Conservation (phyloP, 2,888 invertebrate species). For the Drosophila fungiperda region DNA sequence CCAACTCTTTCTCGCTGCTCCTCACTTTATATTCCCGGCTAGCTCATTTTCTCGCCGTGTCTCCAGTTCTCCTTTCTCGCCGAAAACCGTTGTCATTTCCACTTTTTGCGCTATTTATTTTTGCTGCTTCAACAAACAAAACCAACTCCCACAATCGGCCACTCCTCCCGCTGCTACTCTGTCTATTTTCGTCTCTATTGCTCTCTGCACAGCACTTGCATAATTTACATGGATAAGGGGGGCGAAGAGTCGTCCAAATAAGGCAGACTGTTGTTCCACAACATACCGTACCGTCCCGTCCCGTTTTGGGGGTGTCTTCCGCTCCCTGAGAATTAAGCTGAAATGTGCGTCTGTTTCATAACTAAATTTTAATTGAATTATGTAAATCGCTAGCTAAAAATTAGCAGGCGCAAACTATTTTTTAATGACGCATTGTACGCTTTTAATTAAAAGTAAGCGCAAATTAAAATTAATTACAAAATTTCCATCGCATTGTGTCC, state of each 20-base stretch:
- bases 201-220: constrained; percentile 46
- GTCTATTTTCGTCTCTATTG: background rate
- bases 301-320: background rate
- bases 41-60: background rate
- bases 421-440: constrained; percentile 76
- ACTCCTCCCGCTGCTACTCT: background rate
- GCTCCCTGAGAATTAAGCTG: constrained; percentile 27
- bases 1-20: constrained; percentile 3
- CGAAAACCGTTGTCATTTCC: constrained; percentile 57
- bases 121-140: constrained; percentile 78
- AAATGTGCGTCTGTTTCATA: constrained; percentile 75
- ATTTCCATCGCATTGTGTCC: constrained; percentile 39
- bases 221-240: constrained; percentile 76
- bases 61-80: background rate
- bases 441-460: constrained; percentile 77
- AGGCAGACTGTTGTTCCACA: constrained; percentile 39
- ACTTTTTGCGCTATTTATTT: constrained; percentile 70
- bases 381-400: constrained; percentile 78
- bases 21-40: background rate
- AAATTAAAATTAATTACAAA: constrained; percentile 77
- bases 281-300: background rate
- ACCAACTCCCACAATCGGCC: constrained; percentile 49
- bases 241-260: constrained; percentile 59
- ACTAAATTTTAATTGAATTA: constrained; percentile 81
- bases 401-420: constrained; percentile 80